Conservation (phyloP, 2,797 vertebrate genomes). For the Brachyalestes nurse region DNA sequence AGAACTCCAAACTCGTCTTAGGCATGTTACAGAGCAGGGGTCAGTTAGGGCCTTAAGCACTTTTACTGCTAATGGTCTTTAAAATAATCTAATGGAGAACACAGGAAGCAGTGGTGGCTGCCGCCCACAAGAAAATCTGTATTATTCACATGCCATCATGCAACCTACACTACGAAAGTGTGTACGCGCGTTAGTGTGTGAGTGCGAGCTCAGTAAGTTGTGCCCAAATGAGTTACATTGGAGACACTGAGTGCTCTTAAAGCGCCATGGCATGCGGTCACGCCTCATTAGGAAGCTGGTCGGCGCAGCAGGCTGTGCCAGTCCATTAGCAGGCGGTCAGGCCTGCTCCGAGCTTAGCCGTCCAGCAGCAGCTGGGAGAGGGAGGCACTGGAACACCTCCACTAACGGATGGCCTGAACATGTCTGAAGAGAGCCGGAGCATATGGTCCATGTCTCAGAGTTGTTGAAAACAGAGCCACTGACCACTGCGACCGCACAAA, state of each 20-base stretch:
- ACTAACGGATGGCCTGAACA: slow-evolving; percentile 33
- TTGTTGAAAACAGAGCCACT: not conserved
- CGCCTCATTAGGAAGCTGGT: slow-evolving; percentile 66
- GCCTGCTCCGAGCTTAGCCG: slow-evolving; percentile 43
- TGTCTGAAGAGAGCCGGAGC: slow-evolving; percentile 14
- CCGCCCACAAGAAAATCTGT: slow-evolving; percentile 24
- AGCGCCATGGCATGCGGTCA: slow-evolving; percentile 45
- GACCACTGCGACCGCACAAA: not conserved
- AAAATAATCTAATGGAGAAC: slow-evolving; percentile 31
- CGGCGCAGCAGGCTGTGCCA: slow-evolving; percentile 56
- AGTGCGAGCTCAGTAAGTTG: slow-evolving; percentile 46
- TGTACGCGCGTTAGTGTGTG: slow-evolving; percentile 5
- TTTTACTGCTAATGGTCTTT: slow-evolving; percentile 43
- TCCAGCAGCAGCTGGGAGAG: slow-evolving; percentile 35
- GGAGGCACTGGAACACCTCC: slow-evolving; percentile 38
- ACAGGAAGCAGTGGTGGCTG: slow-evolving; percentile 10
- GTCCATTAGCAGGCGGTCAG: slow-evolving; percentile 61
- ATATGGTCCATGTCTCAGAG: slow-evolving; percentile 27
- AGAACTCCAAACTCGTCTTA: slow-evolving; percentile 55
- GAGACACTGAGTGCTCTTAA: slow-evolving; percentile 65
- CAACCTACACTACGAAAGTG: slow-evolving; percentile 56
- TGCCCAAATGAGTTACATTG: slow-evolving; percentile 68
- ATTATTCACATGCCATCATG: slow-evolving; percentile 57
- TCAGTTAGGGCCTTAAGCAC: slow-evolving; percentile 34
- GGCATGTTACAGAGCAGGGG: slow-evolving; percentile 46